Evolutionary conservation across 2,113 vertebrate species (phyloP).

Genomic region (Gnathonemus longibarbis): DNA sequence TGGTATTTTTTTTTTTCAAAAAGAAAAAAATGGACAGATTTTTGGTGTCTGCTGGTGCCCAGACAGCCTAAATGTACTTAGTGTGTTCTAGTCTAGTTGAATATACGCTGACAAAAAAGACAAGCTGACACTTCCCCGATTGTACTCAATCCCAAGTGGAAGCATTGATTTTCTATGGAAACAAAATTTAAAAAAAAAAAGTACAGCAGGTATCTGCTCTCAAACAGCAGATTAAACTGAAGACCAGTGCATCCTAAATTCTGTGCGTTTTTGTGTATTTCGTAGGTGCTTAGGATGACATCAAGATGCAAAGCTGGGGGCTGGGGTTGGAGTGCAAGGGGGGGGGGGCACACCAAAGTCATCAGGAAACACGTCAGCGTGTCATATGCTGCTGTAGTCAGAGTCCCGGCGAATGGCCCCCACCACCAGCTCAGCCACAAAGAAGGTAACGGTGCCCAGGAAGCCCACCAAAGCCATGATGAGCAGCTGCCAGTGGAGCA

Average conservation of each 20-base stretch:
- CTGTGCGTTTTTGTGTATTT: background rate
- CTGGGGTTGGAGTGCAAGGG: background rate
- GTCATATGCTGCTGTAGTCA: constrained; percentile 80
- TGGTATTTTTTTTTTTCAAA: background rate
- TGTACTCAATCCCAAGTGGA: background rate
- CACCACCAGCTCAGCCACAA: constrained; percentile 70
- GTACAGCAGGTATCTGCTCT: background rate
- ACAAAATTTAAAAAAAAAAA: background rate
- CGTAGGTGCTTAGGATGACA: background rate
- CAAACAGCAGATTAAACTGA: background rate
- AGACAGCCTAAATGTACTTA: background rate
- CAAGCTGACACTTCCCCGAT: background rate
- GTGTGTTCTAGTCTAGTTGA: background rate
- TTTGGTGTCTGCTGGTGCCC: background rate
- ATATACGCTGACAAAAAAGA: background rate
- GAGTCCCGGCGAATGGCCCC: constrained; percentile 54
- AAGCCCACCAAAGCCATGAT: constrained; percentile 81
- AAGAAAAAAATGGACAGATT: background rate
- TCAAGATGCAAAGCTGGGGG: background rate
- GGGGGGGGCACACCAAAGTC: background rate
- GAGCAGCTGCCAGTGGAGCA: constrained; percentile 93
- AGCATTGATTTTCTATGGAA: background rate
- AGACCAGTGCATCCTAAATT: background rate
- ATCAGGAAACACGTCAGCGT: too few relatives aligned
- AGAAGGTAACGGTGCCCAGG: constrained; percentile 79